Evolutionary conservation across 2,113 vertebrate species (phyloP).

Genomic region (Rhinolophus ferrumequinum): DNA sequence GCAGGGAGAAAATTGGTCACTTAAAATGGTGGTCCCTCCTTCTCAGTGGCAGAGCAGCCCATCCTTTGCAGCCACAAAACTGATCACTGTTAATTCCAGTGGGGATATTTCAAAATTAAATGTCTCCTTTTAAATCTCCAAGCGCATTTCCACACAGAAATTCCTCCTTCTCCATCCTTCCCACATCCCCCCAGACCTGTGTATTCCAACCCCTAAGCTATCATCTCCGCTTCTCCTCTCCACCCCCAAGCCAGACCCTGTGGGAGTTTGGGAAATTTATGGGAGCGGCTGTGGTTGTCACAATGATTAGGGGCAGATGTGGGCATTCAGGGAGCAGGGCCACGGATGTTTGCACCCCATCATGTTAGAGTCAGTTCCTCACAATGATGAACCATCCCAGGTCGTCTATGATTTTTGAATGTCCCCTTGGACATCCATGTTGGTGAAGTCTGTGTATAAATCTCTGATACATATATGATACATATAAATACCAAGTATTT

Average conservation of each 20-base stretch:
- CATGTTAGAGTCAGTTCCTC: not conserved
- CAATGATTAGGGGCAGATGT: not conserved
- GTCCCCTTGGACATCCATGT: not conserved
- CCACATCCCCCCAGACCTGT: not conserved
- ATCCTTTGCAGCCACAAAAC: not conserved
- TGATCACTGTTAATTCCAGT: not conserved
- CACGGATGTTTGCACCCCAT: not conserved
- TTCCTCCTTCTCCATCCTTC: not conserved
- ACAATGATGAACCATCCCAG: not conserved
- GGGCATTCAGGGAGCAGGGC: not conserved
- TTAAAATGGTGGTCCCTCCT: not conserved
- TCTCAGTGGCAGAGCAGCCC: not conserved
- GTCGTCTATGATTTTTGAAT: not conserved
- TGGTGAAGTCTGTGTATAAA: not conserved
- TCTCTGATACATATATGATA: not conserved
- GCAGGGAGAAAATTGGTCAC: not conserved
- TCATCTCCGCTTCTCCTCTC: not conserved
- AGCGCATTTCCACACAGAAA: not conserved
- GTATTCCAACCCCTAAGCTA: not conserved
- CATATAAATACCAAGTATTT: not conserved
- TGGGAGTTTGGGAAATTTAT: not conserved
- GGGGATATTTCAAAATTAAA: not conserved
- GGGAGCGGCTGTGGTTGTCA: not conserved
- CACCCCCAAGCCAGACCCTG: not conserved
- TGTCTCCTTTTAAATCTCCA: not conserved